Evolutionary conservation across 2,888 invertebrate genomes (phyloP), one percentile per base, ranked within the genome.

Genomic region (Tholera decimalis): DNA sequence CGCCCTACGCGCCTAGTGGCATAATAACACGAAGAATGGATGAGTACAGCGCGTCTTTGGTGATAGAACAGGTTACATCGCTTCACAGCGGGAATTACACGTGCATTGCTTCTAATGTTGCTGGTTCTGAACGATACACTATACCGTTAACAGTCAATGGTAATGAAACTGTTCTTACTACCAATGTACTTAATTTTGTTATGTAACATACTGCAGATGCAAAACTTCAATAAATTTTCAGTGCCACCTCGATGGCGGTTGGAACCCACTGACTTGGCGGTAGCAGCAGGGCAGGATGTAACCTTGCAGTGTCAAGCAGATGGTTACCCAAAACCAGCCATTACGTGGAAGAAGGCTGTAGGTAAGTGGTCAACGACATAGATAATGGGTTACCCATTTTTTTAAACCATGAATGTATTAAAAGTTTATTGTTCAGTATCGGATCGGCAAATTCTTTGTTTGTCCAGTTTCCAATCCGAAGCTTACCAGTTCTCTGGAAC

Each of bases 231-330:
- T 33, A 11, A 15, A 35, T 49, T 15, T 58, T 41, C 64, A 98
- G 98, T 98, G 75, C 98, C 99, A 46, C 98, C 98, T 24, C 97
- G 98, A 87, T 98, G 98, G 98, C 97, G 98, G 20, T 95, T 98
- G 81, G 98, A 98, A 87, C 98, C 98, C 0, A 96, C 96, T 72
- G 98, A 98, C 87, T 96, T 97, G n/a, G 98, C 97, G 75, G 97
- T 98, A 44, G 97, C 98, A 8, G 97, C 98, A 0, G 98, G 98
- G 1, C 98, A 98, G 88, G 98, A 98, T 87, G 97, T 98, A 24
- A 97, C 97, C 20, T 93, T 99, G 46, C 97, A 98, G 88, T 99
- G 99, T 89, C 98, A 98, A 91, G 98, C 98, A 0, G 98, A 98
- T 68, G 99, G 99, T 1, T 99, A 98, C 91, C 99, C 99, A 0